Conservation (phyloP, 2,113 vertebrate genomes). For the Rostratula benghalensis region DNA sequence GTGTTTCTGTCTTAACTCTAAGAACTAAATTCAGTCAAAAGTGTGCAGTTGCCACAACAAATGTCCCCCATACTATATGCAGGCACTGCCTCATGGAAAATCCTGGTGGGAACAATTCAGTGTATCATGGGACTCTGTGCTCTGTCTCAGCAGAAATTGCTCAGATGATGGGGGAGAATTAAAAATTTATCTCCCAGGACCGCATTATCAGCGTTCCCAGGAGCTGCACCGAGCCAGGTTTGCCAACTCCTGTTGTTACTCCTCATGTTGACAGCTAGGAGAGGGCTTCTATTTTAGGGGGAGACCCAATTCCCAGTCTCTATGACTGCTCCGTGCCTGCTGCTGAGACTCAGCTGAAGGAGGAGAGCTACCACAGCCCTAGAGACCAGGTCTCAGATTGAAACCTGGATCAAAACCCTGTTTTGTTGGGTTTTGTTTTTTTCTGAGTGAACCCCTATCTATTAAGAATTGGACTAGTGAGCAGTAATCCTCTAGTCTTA, state of each 20-base stretch:
- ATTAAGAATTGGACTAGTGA: neutral
- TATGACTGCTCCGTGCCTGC: neutral
- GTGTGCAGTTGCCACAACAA: neutral
- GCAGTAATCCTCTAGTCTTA: neutral
- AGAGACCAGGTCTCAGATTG: neutral
- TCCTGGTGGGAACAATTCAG: neutral
- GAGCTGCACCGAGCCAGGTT: neutral
- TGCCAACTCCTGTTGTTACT: neutral
- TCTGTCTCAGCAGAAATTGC: neutral
- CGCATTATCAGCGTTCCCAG: neutral
- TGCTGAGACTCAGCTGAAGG: neutral
- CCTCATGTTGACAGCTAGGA: neutral
- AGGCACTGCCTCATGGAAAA: neutral
- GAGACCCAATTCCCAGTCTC: neutral
- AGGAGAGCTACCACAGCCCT: neutral
- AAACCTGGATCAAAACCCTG: conserved; percentile 3
- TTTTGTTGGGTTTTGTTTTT: too few relatives aligned
- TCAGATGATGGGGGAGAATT: neutral
- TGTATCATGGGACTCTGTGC: neutral
- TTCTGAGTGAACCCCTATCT: neutral
- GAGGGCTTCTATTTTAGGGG: neutral
- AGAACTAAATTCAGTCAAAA: neutral
- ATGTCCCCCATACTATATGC: neutral
- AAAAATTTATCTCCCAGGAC: conserved; percentile 19
- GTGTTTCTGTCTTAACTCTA: neutral